Conservation (phyloP, 2,888 invertebrate species). For the Eupsilia transversa region DNA sequence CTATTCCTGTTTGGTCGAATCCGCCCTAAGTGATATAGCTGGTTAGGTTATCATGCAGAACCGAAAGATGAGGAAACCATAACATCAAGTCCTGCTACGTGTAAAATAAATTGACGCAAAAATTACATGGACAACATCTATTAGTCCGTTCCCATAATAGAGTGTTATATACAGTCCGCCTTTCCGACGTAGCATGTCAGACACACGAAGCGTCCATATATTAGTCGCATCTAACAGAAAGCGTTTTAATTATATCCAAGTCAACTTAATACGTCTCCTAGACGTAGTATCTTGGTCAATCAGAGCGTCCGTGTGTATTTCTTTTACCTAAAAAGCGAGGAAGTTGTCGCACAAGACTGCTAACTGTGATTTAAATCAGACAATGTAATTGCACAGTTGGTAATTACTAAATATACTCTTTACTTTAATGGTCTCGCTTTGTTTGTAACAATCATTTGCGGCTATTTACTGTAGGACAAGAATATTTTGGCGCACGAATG, state of each 20-base stretch:
- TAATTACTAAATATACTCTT: slow-evolving; percentile 14
- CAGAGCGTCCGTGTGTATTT: slow-evolving; percentile 5
- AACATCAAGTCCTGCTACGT: not conserved
- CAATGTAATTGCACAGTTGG: slow-evolving; percentile 12
- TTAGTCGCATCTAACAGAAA: not conserved
- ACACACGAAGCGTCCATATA: not conserved
- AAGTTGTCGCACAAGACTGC: not conserved
- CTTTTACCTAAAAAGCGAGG: not conserved
- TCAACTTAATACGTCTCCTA: not conserved
- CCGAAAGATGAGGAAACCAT: not conserved
- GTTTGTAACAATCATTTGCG: not conserved
- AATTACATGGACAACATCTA: not conserved
- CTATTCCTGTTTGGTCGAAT: no score
- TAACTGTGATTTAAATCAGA: slow-evolving; percentile 18
- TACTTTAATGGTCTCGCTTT: not conserved
- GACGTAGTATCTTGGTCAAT: not conserved
- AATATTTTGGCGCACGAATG: not conserved
- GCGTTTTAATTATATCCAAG: not conserved
- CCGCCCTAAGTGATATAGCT: not conserved
- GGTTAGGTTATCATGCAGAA: not conserved
- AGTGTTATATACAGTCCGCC: no score
- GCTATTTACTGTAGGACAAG: not conserved
- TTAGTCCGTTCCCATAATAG: not conserved
- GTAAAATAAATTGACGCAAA: not conserved
- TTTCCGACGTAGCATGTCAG: not conserved